These are phyloP conservation scores for Hydropsyche tenuis DNA, from an alignment of 1,140 invertebrate species.

Conservation along the genomic window DNA sequence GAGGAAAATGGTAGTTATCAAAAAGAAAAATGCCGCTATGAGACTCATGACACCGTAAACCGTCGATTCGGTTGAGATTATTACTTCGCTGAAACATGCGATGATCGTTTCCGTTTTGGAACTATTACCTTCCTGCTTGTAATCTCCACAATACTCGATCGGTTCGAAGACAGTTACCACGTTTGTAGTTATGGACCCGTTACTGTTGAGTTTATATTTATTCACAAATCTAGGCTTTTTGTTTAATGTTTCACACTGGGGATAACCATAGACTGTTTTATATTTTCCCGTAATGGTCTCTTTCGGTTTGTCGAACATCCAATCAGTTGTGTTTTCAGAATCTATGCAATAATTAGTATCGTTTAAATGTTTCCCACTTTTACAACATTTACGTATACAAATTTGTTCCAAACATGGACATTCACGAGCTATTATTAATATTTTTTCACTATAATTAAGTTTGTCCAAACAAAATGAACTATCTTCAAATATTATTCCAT, in stretches of 20 bases:
- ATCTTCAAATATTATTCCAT: background rate
- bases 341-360: background rate
- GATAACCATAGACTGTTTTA: background rate
- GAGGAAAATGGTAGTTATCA: background rate
- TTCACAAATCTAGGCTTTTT: background rate
- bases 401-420: conserved; percentile 19
- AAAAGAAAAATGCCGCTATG: background rate
- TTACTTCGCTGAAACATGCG: background rate
- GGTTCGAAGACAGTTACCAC: background rate
- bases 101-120: background rate
- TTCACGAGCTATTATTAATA: background rate
- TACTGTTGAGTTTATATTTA: background rate
- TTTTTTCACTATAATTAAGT: background rate
- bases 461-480: conserved; percentile 7
- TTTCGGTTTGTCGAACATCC: background rate
- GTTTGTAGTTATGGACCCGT: background rate
- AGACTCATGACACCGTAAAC: background rate
- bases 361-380: background rate
- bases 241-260: background rate
- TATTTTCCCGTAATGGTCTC: background rate
- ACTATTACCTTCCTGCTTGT: background rate
- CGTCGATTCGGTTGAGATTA: background rate
- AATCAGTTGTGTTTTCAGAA: background rate
- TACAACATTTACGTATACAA: conserved; percentile 19
- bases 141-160: conserved; percentile 22